Conservation (phyloP, 2,797 vertebrate genomes). For the Emys orbicularis region DNA sequence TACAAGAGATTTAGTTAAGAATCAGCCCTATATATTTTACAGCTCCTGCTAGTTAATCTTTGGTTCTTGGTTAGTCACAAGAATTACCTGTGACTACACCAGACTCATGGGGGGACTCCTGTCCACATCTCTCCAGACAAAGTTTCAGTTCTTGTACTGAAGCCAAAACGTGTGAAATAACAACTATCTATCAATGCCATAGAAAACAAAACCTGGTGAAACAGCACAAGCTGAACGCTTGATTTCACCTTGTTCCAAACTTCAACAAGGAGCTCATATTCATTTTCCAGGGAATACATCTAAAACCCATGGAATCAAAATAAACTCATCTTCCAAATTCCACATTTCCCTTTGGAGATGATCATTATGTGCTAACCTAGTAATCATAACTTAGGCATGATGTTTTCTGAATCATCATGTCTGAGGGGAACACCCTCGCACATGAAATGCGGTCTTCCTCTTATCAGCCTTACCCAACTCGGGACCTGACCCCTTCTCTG, state of each 20-base stretch:
- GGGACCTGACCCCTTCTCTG: slow-evolving; percentile 11
- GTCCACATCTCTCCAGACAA: background rate
- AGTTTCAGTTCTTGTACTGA: background rate
- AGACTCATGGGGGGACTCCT: background rate
- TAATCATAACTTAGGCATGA: slow-evolving; percentile 15
- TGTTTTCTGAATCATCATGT: background rate
- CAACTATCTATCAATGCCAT: slow-evolving; percentile 20
- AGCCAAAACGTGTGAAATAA: slow-evolving; percentile 2
- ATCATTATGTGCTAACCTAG: background rate
- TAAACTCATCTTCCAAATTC: slow-evolving; percentile 31
- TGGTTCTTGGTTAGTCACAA: background rate
- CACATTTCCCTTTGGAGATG: slow-evolving; percentile 41
- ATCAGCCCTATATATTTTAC: background rate
- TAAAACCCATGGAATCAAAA: slow-evolving; percentile 21
- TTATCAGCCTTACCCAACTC: background rate
- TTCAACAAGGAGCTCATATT: slow-evolving; percentile 31
- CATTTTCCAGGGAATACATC: background rate
- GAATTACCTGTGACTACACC: background rate
- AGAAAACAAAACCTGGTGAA: slow-evolving; percentile 29
- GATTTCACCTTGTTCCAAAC: slow-evolving; percentile 27
- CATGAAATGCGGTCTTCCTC: slow-evolving; percentile 26
- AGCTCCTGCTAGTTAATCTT: background rate
- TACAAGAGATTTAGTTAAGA: background rate
- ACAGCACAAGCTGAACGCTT: background rate
- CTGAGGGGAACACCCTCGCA: slow-evolving; percentile 44